These are phyloP conservation scores for Cherax quadricarinatus DNA, from an alignment of 1,140 invertebrate genomes.

Conservation along the genomic window DNA sequence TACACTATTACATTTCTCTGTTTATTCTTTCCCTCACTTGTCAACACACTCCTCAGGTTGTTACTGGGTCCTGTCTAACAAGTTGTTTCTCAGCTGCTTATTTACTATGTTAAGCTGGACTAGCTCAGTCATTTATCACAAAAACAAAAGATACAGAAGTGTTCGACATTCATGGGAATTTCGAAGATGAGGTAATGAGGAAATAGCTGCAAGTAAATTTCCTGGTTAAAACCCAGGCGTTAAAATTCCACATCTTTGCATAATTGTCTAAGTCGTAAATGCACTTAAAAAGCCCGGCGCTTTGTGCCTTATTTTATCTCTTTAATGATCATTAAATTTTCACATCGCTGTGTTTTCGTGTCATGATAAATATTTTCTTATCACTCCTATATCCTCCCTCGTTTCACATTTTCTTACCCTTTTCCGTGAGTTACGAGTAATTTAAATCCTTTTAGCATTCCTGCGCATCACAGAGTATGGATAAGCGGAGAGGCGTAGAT, in stretches of 20 bases:
- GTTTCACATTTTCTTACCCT: not conserved
- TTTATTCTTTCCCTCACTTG: too few relatives aligned
- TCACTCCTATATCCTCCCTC: not conserved
- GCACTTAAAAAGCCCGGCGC: too few relatives aligned
- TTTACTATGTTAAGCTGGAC: too few relatives aligned
- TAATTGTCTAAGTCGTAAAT: too few relatives aligned
- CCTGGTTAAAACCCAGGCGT: too few relatives aligned
- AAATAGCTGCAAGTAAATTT: too few relatives aligned
- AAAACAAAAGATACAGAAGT: not conserved
- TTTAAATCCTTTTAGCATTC: conserved; percentile 5
- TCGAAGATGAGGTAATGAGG: too few relatives aligned
- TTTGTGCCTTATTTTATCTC: not conserved
- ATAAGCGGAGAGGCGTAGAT: not conserved
- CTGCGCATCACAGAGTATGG: not conserved
- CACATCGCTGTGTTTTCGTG: not conserved
- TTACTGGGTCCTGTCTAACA: too few relatives aligned
- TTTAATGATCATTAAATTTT: not conserved
- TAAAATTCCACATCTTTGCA: too few relatives aligned
- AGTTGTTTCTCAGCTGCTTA: too few relatives aligned
- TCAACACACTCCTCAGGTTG: too few relatives aligned
- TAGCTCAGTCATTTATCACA: not conserved
- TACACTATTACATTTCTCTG: too few relatives aligned
- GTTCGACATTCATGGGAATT: not conserved
- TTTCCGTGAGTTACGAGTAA: not conserved
- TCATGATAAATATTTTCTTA: not conserved